Percentiles rank a stretch among this genome's conserved stretches.
Evolutionary conservation across 2,888 invertebrate genomes (phyloP).

Genomic region (Bembecia ichneumoniformis): DNA sequence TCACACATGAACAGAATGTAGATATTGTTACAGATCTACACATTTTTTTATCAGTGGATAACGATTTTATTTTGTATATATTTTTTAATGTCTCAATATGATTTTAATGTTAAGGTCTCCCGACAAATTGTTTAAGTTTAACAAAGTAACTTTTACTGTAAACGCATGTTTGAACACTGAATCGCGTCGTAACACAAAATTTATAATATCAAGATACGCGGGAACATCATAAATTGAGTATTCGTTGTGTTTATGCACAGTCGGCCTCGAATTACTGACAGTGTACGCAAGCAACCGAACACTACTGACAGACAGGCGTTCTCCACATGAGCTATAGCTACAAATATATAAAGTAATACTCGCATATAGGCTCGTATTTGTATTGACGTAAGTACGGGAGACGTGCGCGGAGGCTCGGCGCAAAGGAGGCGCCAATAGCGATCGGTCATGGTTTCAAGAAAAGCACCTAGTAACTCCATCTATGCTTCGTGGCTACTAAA

Average conservation of each 20-base stretch:
- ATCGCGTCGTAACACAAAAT: constrained; percentile 20
- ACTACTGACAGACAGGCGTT: constrained; percentile 51
- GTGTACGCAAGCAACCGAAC: constrained; percentile 54
- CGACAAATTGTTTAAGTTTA: no score
- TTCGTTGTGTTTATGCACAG: constrained; percentile 41
- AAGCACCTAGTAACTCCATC: constrained; percentile 4
- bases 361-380: constrained; percentile 47
- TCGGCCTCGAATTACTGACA: constrained; percentile 52
- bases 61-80: no score
- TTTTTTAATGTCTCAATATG: no score
- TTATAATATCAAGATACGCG: constrained; percentile 46
- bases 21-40: no score
- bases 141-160: no score
- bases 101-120: no score
- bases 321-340: constrained; percentile 41
- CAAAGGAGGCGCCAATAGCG: not conserved
- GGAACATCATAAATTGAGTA: constrained; percentile 35
- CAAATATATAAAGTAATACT: constrained; percentile 35
- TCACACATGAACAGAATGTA: no score
- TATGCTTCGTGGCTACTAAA: not conserved
- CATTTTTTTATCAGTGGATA: no score
- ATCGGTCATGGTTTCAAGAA: not conserved
- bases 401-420: not conserved
- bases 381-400: constrained; percentile 57
- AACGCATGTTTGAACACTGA: no score